phyloP scores from a whole-genome alignment of 2,113 vertebrate genomes.

The Alligator mississippiensis region DNA sequence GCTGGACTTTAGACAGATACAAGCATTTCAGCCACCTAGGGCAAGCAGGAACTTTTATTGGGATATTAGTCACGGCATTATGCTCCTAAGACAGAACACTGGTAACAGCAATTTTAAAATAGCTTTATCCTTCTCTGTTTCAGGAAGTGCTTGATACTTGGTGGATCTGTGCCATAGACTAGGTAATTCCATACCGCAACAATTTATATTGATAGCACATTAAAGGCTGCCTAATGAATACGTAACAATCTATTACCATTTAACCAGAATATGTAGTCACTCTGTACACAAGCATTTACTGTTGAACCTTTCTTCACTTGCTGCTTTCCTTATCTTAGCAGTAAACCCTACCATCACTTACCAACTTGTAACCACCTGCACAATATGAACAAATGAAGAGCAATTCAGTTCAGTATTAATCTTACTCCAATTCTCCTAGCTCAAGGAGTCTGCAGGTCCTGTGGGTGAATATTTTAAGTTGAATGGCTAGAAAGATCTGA shows the following conservation, averaged over 20 bases:
- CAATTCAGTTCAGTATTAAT: neutral
- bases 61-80: neutral
- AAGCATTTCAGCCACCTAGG: neutral
- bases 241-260: neutral
- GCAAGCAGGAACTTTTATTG: neutral
- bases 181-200: neutral
- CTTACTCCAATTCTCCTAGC: neutral
- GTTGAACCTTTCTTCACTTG: neutral
- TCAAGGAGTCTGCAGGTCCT: too few relatives aligned
- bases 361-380: neutral
- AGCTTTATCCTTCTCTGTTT: neutral
- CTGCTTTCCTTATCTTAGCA: neutral
- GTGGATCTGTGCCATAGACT: neutral
- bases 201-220: neutral
- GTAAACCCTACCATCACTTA: neutral
- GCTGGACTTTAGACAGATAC: slow-evolving; percentile 32
- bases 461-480: neutral
- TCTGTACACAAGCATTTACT: too few relatives aligned
- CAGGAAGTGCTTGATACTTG: neutral
- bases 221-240: neutral
- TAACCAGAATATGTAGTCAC: too few relatives aligned
- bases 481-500: neutral
- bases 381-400: neutral
- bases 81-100: rapidly evolving
- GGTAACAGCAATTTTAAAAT: neutral